Base-by-base conservation (phyloP, 1,140 invertebrate species). In the Lucilia cuprina region DNA sequence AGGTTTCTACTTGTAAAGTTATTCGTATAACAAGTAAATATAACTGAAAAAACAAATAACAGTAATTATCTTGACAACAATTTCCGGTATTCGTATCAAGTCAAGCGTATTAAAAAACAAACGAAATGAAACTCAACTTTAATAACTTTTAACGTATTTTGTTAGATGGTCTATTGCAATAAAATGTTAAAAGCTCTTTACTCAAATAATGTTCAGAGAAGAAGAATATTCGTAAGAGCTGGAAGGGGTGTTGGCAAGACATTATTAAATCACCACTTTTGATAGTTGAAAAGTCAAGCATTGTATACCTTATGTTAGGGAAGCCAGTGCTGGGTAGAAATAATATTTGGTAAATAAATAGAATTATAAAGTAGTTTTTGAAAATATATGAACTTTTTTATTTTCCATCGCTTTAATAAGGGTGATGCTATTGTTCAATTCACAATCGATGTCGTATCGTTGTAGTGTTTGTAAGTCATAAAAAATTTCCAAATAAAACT, bases 11-110 rank as follows among this genome's bases (percentile, higher is more conserved):
- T 77, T 35, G 74, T 41, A 77, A 35, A 77, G 7, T 77, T 74
- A 21, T 35, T 50, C 41, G 7, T 49, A 50, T 5, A 21, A 70
- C 65, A 70, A 80, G 25, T 49, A 80, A 19, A 50, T 30, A 49
- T 19, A 80, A 80, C 12, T 49, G 41, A 17, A 89, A 30, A 89
- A 89, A 88, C 88, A 89, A 89, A 89, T 89, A 89, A 89, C 88
- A 89, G 89, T 89, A 89, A 89, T 89, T 89, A 89, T 89, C 88
- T 89, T 89, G 88, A 89, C 88, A 89, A 89, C 88, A 89, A 89
- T 89, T 89, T 89, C 88, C 88, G 88, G 88, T 88, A 89, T 89
- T 89, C 87, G 88, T 89, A 87, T 89, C 87, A 87, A 89, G 88
- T 89, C 88, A 86, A 89, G 88, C 83, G 49, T 19, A 80, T 80